Evolutionary conservation across 2,797 vertebrate genomes (phyloP), one percentile per base, ranked within the genome.

Genomic region (Taenioides sp.): DNA sequence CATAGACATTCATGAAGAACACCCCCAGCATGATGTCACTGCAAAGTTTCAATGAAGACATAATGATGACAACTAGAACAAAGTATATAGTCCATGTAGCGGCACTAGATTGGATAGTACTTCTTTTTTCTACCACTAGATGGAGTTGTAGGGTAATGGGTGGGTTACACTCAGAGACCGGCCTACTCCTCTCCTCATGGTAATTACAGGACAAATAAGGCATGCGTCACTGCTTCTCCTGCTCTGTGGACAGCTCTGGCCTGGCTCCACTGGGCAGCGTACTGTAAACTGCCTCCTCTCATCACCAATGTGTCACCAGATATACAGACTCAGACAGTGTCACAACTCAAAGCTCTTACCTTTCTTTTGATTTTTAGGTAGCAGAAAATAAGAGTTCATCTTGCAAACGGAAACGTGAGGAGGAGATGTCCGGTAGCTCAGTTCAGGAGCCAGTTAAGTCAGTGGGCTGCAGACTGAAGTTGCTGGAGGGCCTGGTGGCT

Each of bases 401-500:
- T 34, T 76, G 73, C 71, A 94, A 93, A 80, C 84, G 87, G 70
- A 92, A 78, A 16, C 79, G 65, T 6, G 77, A 78, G 59, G 84
- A 91, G 70, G 86, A 91, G 71, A 90, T 86, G 82, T 74, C 79
- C 4, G 67, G 50, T 65, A 64, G 50, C 17, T 18, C 71, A 14
- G 57, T 14, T 7, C 65, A 65, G 34, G 72, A 70, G 28, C 27
- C 23, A 2, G 71, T 34, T 18, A 76, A 78, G 59, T 55, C 65
- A 7, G 72, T 1, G 5, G 22, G 9, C 31, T 98, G 97, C 88
- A 94, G 69, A 84, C 90, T 98, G 79, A 89, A 88, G 74, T 93
- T 93, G 73, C 92, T 97, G 81, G 88, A 93, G 83, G 87, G 74
- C 23, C 91, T 80, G 65, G 88, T 66, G 0, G 79, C 64, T 0